phyloP scores from a whole-genome alignment of 2,113 vertebrate species.

The Dipodomys ordii region DNA sequence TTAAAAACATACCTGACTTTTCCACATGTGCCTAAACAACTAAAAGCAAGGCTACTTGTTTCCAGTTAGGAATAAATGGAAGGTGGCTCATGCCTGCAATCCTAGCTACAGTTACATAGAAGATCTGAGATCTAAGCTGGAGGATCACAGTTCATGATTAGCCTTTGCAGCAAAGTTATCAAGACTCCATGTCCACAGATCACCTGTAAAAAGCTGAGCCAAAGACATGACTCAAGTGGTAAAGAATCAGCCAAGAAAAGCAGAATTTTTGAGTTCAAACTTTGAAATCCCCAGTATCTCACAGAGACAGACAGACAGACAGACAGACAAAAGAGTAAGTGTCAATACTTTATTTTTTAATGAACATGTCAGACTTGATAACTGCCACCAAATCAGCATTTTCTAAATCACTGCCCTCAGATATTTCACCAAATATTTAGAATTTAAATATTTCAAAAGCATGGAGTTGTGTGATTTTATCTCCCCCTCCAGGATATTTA shows the following conservation, averaged over 20 bases:
- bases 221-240: too few species aligned
- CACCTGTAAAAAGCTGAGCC: too few species aligned
- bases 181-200: too few species aligned
- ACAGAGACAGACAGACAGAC: too few species aligned
- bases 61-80: not conserved
- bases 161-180: too few species aligned
- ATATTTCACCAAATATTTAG: not conserved
- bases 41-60: slow-evolving; percentile 3
- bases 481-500: slow-evolving; percentile 4
- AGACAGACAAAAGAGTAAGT: not conserved
- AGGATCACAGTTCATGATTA: too few species aligned
- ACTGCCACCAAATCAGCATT: not conserved
- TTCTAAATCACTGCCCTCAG: not conserved
- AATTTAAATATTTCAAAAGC: slow-evolving; percentile 31
- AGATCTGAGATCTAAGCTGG: too few species aligned
- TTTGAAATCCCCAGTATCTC: too few species aligned
- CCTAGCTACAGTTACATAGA: too few species aligned
- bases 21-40: not conserved
- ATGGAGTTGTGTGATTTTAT: not conserved
- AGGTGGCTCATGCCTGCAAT: too few species aligned
- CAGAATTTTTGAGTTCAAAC: too few species aligned
- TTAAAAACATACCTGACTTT: not conserved
- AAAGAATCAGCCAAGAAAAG: too few species aligned
- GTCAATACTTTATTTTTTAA: slow-evolving; percentile 3
- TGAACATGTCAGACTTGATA: slow-evolving; percentile 45